Evolutionary conservation across 2,797 vertebrate species (phyloP), one percentile per base, ranked within the genome.

Genomic region (Characodon lateralis): DNA sequence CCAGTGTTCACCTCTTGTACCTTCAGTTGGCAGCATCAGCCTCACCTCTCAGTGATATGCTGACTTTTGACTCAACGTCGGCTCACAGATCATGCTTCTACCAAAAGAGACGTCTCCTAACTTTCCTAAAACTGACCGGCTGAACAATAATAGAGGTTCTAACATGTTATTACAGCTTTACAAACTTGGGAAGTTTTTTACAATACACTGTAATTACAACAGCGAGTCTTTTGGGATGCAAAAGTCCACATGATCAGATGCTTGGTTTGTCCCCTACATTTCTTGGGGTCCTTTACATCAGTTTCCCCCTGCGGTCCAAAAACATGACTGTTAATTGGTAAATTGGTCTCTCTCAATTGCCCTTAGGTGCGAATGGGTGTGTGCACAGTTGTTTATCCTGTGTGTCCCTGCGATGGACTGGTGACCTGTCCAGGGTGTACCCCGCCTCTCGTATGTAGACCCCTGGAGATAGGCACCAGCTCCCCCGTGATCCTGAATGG

Each of bases 1-100:
- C 31, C 63, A 10, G 20, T 66, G n/a, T 50, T 35, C 26, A 22
- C 56, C 53, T 46, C 41, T 66, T 72, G 58, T 41, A 14, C 46
- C 51, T 56, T 39, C 58, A 53, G 48, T 35, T 20, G 26, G 43
- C 74, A 73, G 35, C 70, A 72, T 71, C 76, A 80, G 41, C 53
- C 20, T 3, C 16, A 24, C 61, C 74, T 53, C 46, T 53, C 56
- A 24, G 20, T 73, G 66, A 69, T 46, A 39, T 6, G 35, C 65
- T 68, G 65, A 66, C 18, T 24, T 43, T 39, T 68, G 65, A 43
- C 35, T 68, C 65, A 43, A 68, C 22, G 6, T 7, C 43, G 65
- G 41, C 65, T 43, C 65, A 68, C 13, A 43, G 35, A 68, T 68
- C 3, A 68, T n/a, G 39, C 65, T 24, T 68, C 22, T 68, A 6